phyloP scores from a whole-genome alignment of 2,113 vertebrate species.

The Gracilinanus agilis region DNA sequence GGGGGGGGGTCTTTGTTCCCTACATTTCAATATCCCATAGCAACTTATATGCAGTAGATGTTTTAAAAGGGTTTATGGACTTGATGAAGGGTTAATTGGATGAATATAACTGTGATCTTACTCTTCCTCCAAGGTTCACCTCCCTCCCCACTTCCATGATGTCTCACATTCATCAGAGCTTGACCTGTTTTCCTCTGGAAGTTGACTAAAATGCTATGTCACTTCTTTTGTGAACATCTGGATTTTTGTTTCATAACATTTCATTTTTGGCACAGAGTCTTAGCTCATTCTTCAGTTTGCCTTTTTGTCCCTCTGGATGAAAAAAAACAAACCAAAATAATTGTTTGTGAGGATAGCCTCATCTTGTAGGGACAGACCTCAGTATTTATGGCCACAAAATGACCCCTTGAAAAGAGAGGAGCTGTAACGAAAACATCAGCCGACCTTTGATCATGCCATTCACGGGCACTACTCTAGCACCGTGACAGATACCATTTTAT shows the following conservation, averaged over 20 bases:
- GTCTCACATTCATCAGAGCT: not conserved
- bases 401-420: not conserved
- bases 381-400: not conserved
- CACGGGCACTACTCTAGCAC: not conserved
- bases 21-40: not conserved
- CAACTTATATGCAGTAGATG: not conserved
- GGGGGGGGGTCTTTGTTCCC: not conserved
- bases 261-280: not conserved
- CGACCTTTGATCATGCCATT: not conserved
- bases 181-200: not conserved
- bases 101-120: not conserved
- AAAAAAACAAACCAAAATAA: not conserved
- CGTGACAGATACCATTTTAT: not conserved
- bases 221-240: not conserved
- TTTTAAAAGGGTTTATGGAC: not conserved
- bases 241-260: slow-evolving; percentile 6
- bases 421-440: not conserved
- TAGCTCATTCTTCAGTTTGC: not conserved
- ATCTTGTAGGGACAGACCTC: not conserved
- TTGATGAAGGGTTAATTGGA: not conserved
- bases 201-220: not conserved
- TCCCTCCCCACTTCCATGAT: not conserved
- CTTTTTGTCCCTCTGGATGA: not conserved
- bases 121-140: not conserved
- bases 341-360: not conserved